Percentiles rank a stretch among this genome's conserved stretches.
These are phyloP conservation scores for Nestor notabilis DNA, from an alignment of 2,113 vertebrate species.

Conservation along the genomic window DNA sequence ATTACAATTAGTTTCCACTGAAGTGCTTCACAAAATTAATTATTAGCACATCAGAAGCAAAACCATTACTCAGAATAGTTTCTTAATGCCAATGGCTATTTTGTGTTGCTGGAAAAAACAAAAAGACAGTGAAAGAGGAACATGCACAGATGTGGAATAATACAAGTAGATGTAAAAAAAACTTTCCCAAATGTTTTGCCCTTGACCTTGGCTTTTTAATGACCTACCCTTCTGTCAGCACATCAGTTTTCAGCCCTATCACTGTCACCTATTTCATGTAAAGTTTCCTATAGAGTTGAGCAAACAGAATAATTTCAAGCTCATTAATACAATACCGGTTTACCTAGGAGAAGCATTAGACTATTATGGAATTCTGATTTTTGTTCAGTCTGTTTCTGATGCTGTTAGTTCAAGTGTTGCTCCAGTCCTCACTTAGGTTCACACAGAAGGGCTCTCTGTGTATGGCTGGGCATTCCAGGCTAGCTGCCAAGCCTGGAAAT, in stretches of 20 bases:
- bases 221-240: not conserved
- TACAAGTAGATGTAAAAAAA: not conserved
- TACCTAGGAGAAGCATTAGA: not conserved
- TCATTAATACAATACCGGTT: not conserved
- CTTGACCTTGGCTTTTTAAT: not conserved
- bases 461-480: not conserved
- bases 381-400: not conserved
- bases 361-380: not conserved
- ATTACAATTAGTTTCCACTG: not conserved
- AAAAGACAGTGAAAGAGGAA: not conserved
- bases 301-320: not conserved
- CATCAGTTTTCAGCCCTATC: not conserved
- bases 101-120: not conserved
- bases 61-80: not conserved
- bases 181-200: not conserved
- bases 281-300: not conserved
- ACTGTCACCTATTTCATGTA: not conserved
- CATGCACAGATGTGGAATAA: not conserved
- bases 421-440: not conserved
- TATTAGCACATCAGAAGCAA: not conserved
- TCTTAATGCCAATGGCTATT: not conserved
- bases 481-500: not conserved
- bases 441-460: not conserved
- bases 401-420: not conserved
- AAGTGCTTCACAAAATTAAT: not conserved